These are phyloP conservation scores for Allophyes oxyacanthae DNA, from an alignment of 2,888 invertebrate species.

Conservation along the genomic window DNA sequence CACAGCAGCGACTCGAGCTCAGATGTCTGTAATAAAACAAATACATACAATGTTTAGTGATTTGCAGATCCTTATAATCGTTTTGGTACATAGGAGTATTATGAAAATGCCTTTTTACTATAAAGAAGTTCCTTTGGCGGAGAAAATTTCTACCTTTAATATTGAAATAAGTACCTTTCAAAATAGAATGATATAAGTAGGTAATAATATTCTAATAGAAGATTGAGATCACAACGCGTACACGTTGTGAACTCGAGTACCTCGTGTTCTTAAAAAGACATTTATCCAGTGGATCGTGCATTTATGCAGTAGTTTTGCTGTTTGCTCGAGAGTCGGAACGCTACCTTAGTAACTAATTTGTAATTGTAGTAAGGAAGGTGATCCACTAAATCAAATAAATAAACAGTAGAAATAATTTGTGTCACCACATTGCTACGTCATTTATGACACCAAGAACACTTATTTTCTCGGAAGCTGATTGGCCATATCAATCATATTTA, in stretches of 20 bases:
- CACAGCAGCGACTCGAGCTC: slow-evolving; percentile 94
- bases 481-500: slow-evolving; percentile 56
- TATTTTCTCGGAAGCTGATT: slow-evolving; percentile 52
- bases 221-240: too few species aligned
- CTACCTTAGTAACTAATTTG: neutral
- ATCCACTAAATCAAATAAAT: slow-evolving; percentile 2
- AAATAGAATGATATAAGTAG: too few species aligned
- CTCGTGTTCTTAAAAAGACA: too few species aligned
- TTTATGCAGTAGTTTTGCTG: slow-evolving; percentile 9
- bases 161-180: too few species aligned
- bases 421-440: slow-evolving; percentile 9
- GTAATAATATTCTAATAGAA: too few species aligned
- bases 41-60: slow-evolving; percentile 16
- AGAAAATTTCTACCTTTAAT: too few species aligned
- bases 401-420: slow-evolving; percentile 3
- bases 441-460: slow-evolving; percentile 14
- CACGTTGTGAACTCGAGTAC: too few species aligned
- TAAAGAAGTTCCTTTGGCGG: too few species aligned
- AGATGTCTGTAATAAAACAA: slow-evolving; percentile 90
- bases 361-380: neutral
- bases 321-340: neutral
- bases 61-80: too few species aligned
- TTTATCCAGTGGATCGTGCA: too few species aligned
- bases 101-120: too few species aligned
- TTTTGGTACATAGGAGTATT: too few species aligned